Evolutionary conservation across 2,888 invertebrate genomes (phyloP), one percentile per base, ranked within the genome.

Genomic region (Sclerodermus sp.): DNA sequence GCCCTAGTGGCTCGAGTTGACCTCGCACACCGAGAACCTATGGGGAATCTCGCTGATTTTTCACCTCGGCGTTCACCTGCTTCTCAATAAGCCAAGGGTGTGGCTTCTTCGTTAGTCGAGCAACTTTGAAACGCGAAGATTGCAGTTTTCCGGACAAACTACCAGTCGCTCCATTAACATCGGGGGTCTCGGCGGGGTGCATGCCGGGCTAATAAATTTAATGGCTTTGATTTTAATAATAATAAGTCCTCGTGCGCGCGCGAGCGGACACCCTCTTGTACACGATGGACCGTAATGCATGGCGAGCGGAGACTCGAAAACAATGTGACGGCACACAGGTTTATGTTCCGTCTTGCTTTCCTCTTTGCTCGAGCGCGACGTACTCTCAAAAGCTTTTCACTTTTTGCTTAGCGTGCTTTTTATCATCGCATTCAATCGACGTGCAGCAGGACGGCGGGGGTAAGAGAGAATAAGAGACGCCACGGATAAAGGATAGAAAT

Each of bases 341-440:
- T 45, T 39, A 42, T 44, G 48, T 41, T 44, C 17, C 46, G 45
- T 54, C 51, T 52, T 48, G 47, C 58, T 60, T 36, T 57, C 23
- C 43, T 43, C 53, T 34, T 55, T 16, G 34, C 46, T 42, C 58
- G 39, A 43, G 62, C 62, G 45, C 51, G 61, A 57, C 60, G 60
- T 63, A 60, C 67, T 66, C 53, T 68, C 67, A 67, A 74, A 72
- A 73, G 74, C 76, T 76, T 75, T 75, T 75, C 71, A 76, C 73
- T 73, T 74, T 71, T 71, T 65, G 64, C 70, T 69, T 66, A 69
- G 62, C 71, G 66, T 67, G 71, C 75, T 74, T 74, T 76, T 76
- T 71, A 74, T 74, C 71, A 69, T 72, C 65, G 71, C 70, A 68
- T 70, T 69, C 70, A 71, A 69, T 69, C 64, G 61, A 66, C 66